These are phyloP conservation scores for Hirtodrosophila cameraria DNA, from an alignment of 2,888 invertebrate species.

Conservation along the genomic window DNA sequence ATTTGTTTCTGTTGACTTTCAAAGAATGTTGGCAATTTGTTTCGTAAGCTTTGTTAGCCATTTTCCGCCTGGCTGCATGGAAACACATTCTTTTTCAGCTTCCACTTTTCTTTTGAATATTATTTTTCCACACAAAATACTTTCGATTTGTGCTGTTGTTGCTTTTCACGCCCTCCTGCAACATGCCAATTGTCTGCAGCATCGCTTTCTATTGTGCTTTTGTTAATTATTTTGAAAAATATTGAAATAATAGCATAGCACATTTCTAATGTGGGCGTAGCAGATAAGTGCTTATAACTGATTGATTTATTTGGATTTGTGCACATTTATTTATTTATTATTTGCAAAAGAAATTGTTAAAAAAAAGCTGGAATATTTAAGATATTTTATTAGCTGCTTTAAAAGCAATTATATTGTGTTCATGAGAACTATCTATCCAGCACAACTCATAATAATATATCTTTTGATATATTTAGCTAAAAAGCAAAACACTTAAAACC, in stretches of 20 bases:
- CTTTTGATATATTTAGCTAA: too few species aligned
- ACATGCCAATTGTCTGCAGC: background rate
- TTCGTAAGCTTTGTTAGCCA: conserved; percentile 27
- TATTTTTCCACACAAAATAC: conserved; percentile 19
- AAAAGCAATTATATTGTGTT: conserved; percentile 22
- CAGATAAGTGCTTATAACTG: conserved; percentile 42
- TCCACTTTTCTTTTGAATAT: conserved; percentile 1
- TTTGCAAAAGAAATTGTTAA: conserved; percentile 31
- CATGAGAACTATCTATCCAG: too few species aligned
- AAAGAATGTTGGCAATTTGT: conserved; percentile 34
- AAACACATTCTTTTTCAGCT: conserved; percentile 18
- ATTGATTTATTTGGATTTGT: conserved; percentile 52
- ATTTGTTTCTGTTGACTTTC: background rate
- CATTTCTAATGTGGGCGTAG: conserved; percentile 15
- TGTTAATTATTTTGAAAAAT: conserved; percentile 27
- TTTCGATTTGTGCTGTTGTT: conserved; percentile 17
- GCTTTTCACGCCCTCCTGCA: background rate
- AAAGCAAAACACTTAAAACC: too few species aligned
- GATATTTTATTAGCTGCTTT: conserved; percentile 28
- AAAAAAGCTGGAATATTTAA: conserved; percentile 4
- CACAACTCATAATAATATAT: too few species aligned
- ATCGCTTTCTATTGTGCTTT: conserved; percentile 17
- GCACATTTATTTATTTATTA: conserved; percentile 55
- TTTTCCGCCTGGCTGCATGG: conserved; percentile 23
- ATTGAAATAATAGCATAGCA: conserved; percentile 22